Percentiles rank a stretch among this genome's conserved stretches.
These are phyloP conservation scores for Norana najaformis DNA, from an alignment of 2,888 invertebrate species.

Conservation along the genomic window DNA sequence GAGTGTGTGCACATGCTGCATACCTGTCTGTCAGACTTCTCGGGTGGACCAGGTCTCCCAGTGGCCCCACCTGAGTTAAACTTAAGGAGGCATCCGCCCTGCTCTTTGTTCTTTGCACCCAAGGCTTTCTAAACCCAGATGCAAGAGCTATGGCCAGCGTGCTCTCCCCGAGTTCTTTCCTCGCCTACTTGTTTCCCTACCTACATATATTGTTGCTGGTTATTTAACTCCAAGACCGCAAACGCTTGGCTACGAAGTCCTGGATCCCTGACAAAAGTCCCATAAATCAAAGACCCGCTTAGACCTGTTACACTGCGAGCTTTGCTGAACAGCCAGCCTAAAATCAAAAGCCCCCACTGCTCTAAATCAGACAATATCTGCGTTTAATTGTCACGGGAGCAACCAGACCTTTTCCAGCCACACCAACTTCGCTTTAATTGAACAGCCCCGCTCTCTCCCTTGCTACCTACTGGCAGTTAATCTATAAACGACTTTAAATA, in stretches of 20 bases:
- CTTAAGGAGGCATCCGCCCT: too few relatives aligned
- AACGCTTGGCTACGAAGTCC: not conserved
- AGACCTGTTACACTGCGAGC: not conserved
- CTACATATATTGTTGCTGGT: not conserved
- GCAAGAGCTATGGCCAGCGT: too few relatives aligned
- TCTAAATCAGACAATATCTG: conserved; percentile 7
- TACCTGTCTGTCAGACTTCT: too few relatives aligned
- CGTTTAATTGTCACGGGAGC: not conserved
- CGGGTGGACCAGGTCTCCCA: too few relatives aligned
- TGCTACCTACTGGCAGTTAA: not conserved
- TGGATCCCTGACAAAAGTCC: not conserved
- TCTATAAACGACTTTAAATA: conserved; percentile 6
- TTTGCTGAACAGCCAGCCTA: not conserved
- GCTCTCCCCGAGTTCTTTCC: too few relatives aligned
- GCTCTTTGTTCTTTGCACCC: too few relatives aligned
- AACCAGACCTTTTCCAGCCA: not conserved
- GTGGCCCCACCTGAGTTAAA: too few relatives aligned
- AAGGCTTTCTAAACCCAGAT: too few relatives aligned
- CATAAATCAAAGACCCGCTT: not conserved
- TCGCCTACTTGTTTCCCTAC: too few relatives aligned
- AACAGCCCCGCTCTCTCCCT: not conserved
- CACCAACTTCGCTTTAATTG: not conserved
- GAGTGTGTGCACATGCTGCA: too few relatives aligned
- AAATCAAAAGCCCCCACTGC: too few relatives aligned
- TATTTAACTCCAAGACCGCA: not conserved